Evolutionary conservation across 2,797 vertebrate species (phyloP).

Genomic region (Bovichtus variegatus): DNA sequence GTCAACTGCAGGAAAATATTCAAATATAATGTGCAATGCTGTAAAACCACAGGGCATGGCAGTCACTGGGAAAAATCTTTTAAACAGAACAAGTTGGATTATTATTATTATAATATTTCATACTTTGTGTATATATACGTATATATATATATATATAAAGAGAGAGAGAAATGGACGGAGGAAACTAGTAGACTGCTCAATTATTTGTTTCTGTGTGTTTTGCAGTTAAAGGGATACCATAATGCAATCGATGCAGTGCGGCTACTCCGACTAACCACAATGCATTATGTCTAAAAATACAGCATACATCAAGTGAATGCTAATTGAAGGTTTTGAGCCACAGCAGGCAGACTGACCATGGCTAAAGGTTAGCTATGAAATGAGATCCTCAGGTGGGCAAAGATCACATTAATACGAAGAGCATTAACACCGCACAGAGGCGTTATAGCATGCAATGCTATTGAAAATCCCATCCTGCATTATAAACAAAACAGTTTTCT

Average conservation of each 20-base stretch:
- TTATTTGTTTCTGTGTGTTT: constrained; percentile 24
- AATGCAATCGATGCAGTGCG: constrained; percentile 13
- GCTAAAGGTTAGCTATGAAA: constrained; percentile 60
- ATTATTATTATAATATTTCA: constrained; percentile 63
- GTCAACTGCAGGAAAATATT: constrained; percentile 24
- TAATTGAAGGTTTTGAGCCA: constrained; percentile 53
- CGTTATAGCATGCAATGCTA: background rate
- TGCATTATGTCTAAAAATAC: constrained; percentile 59
- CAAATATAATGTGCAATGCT: constrained; percentile 17
- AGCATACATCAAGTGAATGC: constrained; percentile 35
- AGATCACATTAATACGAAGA: constrained; percentile 30
- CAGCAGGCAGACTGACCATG: constrained; percentile 35
- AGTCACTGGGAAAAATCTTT: constrained; percentile 35
- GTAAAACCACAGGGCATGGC: constrained; percentile 31
- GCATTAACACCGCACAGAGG: constrained; percentile 4
- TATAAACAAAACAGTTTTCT: constrained; percentile 12
- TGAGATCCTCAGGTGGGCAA: constrained; percentile 28
- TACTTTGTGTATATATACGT: constrained; percentile 62
- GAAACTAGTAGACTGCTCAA: constrained; percentile 4
- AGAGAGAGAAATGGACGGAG: background rate
- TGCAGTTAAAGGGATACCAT: constrained; percentile 12
- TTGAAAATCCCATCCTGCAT: background rate
- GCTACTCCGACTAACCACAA: constrained; percentile 33
- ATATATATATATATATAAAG: no score
- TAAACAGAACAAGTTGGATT: constrained; percentile 42